Conservation (phyloP, 2,888 invertebrate species). For the Rhaphigaster nebulosa region DNA sequence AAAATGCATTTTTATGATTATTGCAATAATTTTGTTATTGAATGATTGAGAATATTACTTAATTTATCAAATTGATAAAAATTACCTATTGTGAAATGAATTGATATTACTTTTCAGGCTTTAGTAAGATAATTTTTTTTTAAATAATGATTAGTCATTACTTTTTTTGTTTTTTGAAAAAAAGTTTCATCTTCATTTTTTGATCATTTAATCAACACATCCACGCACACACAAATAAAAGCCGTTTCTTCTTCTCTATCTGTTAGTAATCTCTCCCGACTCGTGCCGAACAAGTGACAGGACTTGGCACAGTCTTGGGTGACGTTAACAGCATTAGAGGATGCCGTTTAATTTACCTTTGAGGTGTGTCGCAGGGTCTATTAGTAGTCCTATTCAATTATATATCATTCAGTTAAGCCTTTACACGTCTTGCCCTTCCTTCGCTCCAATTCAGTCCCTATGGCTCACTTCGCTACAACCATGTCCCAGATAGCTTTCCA, state of each 20-base stretch:
- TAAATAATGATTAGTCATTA: too few relatives aligned
- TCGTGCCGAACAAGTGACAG: not conserved
- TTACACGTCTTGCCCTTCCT: constrained; percentile 5
- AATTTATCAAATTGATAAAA: too few relatives aligned
- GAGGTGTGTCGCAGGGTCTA: constrained; percentile 21
- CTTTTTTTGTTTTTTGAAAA: too few relatives aligned
- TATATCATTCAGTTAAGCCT: constrained; percentile 8
- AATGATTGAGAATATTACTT: too few relatives aligned
- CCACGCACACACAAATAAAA: too few relatives aligned
- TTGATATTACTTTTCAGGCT: too few relatives aligned
- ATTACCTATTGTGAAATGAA: too few relatives aligned
- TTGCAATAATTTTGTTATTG: too few relatives aligned
- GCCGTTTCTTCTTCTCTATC: not conserved
- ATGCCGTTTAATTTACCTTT: constrained; percentile 48
- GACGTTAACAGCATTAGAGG: constrained; percentile 21
- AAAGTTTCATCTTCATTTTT: too few relatives aligned
- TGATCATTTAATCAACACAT: too few relatives aligned
- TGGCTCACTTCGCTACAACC: not conserved
- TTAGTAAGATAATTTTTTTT: too few relatives aligned
- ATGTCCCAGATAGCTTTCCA: not conserved
- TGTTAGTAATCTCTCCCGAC: not conserved
- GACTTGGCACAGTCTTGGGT: not conserved
- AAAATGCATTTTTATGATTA: too few relatives aligned
- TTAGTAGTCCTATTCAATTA: constrained; percentile 46
- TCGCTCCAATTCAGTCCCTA: not conserved